Evolutionary conservation across 1,140 invertebrate genomes (phyloP).

Genomic region (Bombus waltoni): DNA sequence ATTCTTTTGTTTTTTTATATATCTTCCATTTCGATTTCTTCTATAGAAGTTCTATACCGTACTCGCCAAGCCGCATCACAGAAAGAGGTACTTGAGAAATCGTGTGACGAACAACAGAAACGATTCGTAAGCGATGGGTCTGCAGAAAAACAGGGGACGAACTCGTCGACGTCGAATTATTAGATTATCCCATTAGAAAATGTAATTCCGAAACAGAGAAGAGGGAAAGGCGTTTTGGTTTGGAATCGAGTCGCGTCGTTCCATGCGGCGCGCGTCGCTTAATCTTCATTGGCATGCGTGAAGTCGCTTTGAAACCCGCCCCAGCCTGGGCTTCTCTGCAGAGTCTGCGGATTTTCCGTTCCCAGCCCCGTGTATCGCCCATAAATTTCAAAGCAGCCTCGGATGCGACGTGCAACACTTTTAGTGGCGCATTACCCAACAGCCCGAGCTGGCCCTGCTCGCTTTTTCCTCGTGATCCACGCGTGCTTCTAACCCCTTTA

Average conservation of each 20-base stretch:
- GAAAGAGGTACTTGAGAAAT: too few species aligned
- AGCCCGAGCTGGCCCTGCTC: neutral
- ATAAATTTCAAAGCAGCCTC: slow-evolving; percentile 56
- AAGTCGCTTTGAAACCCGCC: slow-evolving; percentile 50
- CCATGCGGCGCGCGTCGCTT: slow-evolving; percentile 25
- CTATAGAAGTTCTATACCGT: too few species aligned
- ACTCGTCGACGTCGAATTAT: neutral
- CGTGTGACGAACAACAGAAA: neutral
- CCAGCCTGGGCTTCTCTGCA: slow-evolving; percentile 3
- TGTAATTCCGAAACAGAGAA: slow-evolving; percentile 16
- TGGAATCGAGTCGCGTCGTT: neutral
- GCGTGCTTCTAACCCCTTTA: neutral
- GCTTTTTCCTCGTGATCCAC: neutral
- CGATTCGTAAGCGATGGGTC: neutral
- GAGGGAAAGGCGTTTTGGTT: neutral
- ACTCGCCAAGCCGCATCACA: too few species aligned
- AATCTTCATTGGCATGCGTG: slow-evolving; percentile 61
- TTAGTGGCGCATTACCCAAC: slow-evolving; percentile 48
- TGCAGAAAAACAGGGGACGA: neutral
- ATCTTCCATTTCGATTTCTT: too few species aligned
- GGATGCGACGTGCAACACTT: slow-evolving; percentile 60
- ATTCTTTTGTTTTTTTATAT: too few species aligned
- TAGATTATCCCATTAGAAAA: neutral
- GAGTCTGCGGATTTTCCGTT: slow-evolving; percentile 40
- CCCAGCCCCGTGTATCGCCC: slow-evolving; percentile 34